Conservation (phyloP, 2,888 invertebrate species). For the Polymixis flavicincta region DNA sequence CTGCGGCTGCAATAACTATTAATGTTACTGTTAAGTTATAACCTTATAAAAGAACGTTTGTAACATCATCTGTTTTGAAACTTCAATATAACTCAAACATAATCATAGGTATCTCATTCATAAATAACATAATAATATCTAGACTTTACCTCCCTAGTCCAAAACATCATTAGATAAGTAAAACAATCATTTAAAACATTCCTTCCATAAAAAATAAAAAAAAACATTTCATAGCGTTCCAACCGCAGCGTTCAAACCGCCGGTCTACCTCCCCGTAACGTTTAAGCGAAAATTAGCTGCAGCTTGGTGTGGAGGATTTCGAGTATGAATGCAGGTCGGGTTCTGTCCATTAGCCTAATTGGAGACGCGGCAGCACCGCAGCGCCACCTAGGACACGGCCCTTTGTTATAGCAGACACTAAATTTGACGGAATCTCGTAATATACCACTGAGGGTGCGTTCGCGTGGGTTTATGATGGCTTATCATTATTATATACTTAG, state of each 20-base stretch:
- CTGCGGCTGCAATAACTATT: not conserved
- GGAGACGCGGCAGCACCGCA: constrained; percentile 78
- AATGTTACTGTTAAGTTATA: not conserved
- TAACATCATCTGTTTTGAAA: not conserved
- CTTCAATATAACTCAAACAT: not conserved
- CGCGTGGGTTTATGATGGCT: constrained; percentile 48
- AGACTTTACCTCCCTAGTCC: not conserved
- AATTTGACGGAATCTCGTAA: constrained; percentile 68
- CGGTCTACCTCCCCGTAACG: constrained; percentile 73
- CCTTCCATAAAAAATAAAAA: not conserved
- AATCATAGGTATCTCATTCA: not conserved
- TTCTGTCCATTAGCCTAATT: constrained; percentile 91
- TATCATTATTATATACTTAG: constrained; percentile 52
- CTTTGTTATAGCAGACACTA: constrained; percentile 78
- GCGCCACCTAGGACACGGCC: constrained; percentile 76
- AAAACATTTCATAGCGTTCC: constrained; percentile 19
- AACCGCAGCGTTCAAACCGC: constrained; percentile 67
- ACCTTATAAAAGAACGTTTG: not conserved
- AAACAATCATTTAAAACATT: not conserved
- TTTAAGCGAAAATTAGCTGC: constrained; percentile 89
- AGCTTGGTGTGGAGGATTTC: constrained; percentile 88
- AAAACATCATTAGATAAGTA: not conserved
- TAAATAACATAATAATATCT: not conserved
- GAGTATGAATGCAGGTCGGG: constrained; percentile 89
- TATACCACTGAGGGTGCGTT: constrained; percentile 51